Conservation (phyloP, 2,113 vertebrate species). For the Illadopsis cleaveri region DNA sequence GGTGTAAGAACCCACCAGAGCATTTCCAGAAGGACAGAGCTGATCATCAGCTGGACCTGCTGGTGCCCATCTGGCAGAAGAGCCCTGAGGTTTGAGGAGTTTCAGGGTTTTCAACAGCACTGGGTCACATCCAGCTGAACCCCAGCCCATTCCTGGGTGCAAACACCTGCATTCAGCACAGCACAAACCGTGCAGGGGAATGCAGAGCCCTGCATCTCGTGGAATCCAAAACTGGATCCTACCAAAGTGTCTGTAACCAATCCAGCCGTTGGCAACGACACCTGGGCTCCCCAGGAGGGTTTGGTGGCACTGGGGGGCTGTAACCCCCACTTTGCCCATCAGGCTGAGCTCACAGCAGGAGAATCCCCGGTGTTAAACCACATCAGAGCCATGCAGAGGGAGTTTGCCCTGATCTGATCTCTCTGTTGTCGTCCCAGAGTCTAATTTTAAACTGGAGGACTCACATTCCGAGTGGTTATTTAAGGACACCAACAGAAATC, state of each 20-base stretch:
- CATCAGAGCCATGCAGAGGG: neutral
- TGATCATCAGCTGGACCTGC: neutral
- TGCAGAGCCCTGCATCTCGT: fast-evolving
- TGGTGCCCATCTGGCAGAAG: neutral
- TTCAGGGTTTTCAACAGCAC: neutral
- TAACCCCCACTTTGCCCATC: neutral
- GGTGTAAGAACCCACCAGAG: neutral
- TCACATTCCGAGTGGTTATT: neutral
- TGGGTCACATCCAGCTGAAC: neutral
- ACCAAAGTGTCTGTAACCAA: neutral
- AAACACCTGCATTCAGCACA: neutral
- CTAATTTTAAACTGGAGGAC: constrained; percentile 39
- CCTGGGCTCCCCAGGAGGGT: neutral
- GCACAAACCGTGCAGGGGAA: neutral
- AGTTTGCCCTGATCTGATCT: neutral
- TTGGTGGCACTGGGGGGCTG: neutral
- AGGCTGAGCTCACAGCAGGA: neutral
- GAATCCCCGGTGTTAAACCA: neutral
- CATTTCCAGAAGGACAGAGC: neutral
- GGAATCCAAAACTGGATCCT: neutral
- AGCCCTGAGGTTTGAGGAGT: neutral
- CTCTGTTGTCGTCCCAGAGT: neutral
- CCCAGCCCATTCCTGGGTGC: neutral
- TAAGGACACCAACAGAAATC: neutral
- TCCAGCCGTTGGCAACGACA: neutral